phyloP scores from a whole-genome alignment of 2,113 vertebrate species.

The Gallinago paraguaiae region DNA sequence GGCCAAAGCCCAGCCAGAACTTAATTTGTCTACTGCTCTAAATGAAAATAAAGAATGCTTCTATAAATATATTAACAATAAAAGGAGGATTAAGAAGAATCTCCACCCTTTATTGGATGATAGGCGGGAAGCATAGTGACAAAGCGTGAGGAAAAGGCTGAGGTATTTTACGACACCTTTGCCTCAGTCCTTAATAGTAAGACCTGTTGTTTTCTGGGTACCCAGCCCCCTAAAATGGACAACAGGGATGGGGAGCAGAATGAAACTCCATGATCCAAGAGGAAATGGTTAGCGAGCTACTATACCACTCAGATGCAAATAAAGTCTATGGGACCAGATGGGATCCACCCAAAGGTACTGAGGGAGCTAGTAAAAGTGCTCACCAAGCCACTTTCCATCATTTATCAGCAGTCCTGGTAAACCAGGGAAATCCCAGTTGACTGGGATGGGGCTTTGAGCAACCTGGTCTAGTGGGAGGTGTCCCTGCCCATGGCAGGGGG shows the following conservation, averaged over 20 bases:
- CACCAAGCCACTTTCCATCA: no score
- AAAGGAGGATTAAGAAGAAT: neutral
- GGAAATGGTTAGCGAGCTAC: neutral
- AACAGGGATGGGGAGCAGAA: neutral
- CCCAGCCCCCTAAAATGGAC: neutral
- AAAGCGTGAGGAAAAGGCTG: neutral
- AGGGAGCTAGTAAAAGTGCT: no score
- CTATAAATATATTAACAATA: neutral
- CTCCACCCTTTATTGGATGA: neutral
- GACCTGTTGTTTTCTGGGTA: neutral
- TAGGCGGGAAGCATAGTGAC: neutral
- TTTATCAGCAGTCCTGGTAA: no score
- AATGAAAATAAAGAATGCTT: neutral
- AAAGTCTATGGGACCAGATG: neutral
- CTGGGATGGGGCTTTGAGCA: no score
- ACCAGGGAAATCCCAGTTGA: no score
- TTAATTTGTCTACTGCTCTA: neutral
- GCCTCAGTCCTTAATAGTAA: neutral
- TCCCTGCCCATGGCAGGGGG: no score
- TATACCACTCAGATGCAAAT: neutral
- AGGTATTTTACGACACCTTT: neutral
- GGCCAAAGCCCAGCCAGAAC: neutral
- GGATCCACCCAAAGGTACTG: no score
- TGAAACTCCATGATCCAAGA: neutral
- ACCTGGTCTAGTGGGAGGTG: no score